These are phyloP conservation scores for Muntiacus reevesi DNA, from an alignment of 2,113 vertebrate genomes.

Conservation along the genomic window DNA sequence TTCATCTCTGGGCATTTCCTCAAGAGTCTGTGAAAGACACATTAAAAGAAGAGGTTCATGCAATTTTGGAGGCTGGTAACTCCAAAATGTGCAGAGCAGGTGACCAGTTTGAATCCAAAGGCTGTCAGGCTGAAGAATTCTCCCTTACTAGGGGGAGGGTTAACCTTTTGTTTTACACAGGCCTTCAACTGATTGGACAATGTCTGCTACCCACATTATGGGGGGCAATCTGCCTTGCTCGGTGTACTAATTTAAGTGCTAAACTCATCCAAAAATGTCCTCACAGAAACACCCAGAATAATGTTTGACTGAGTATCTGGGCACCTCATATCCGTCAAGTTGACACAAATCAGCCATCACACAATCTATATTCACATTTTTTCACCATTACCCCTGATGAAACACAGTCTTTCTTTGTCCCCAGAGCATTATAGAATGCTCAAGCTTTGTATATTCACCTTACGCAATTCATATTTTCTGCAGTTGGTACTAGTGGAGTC, in stretches of 20 bases:
- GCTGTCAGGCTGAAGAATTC: neutral
- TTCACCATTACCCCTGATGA: neutral
- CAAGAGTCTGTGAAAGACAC: neutral
- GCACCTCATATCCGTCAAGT: neutral
- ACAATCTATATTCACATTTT: neutral
- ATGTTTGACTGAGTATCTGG: neutral
- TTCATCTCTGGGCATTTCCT: neutral
- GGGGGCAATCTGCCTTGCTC: neutral
- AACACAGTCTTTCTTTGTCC: neutral
- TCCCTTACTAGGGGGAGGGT: neutral
- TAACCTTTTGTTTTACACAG: neutral
- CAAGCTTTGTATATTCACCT: neutral
- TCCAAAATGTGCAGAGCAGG: neutral
- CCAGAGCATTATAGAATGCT: neutral
- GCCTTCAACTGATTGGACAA: neutral
- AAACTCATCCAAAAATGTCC: neutral
- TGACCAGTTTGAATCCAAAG: neutral
- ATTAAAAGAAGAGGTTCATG: neutral
- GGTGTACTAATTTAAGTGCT: neutral
- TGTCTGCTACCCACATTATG: neutral
- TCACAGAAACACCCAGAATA: neutral
- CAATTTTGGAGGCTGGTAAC: neutral
- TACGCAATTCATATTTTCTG: neutral
- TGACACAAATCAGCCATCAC: neutral
- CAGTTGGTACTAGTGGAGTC: neutral